These are phyloP conservation scores for Cyprinodon tularosa DNA, from an alignment of 2,113 vertebrate genomes.

Conservation along the genomic window DNA sequence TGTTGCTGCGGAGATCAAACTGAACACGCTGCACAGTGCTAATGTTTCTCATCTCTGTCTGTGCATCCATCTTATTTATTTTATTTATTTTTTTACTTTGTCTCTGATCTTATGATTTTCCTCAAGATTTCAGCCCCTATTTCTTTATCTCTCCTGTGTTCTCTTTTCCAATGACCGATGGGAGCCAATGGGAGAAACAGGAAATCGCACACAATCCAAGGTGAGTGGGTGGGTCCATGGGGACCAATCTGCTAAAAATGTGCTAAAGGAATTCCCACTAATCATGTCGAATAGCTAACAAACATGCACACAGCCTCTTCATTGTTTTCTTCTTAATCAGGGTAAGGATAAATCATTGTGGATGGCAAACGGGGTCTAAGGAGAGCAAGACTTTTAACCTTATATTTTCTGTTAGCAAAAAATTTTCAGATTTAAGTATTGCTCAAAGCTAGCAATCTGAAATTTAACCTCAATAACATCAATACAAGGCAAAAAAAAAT, in stretches of 20 bases:
- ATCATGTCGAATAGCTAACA: conserved; percentile 45
- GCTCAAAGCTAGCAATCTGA: conserved; percentile 16
- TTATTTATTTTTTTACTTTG: conserved; percentile 13
- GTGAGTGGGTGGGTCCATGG: conserved; percentile 34
- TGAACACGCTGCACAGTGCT: conserved; percentile 47
- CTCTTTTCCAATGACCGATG: conserved; percentile 33
- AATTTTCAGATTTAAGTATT: conserved; percentile 20
- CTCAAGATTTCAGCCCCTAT: conserved; percentile 6
- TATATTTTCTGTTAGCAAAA: conserved; percentile 20
- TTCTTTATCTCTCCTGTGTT: conserved; percentile 1
- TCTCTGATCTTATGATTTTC: conserved; percentile 22
- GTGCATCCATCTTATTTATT: conserved; percentile 19
- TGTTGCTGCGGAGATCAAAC: conserved; percentile 68
- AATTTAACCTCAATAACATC: conserved; percentile 31
- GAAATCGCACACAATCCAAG: conserved; percentile 29
- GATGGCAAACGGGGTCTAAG: conserved; percentile 16
- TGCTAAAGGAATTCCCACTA: conserved; percentile 38
- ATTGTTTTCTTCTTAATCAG: conserved; percentile 9
- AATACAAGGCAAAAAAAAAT: conserved; percentile 26
- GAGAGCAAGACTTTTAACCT: conserved; percentile 9
- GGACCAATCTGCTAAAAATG: conserved; percentile 58
- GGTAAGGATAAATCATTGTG: background rate
- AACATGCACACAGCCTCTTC: conserved; percentile 19
- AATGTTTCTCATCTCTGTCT: conserved; percentile 54
- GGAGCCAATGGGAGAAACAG: conserved; percentile 17